Conservation (phyloP, 64 coral and sea anemone species). For the Trachythela sp. region DNA sequence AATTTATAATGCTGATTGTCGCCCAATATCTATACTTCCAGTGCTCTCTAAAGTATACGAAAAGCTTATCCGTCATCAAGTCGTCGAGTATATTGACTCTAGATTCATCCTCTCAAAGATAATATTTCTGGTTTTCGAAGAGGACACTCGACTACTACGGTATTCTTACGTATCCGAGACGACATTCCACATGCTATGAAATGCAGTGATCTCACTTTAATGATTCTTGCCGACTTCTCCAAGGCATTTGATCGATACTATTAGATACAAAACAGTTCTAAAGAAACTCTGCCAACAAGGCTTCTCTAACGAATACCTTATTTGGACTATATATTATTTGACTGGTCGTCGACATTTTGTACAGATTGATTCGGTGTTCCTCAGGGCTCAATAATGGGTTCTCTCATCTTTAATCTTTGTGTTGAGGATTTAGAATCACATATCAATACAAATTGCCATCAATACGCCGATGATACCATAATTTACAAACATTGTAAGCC, state of each 20-base stretch:
- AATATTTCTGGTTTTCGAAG: slow-evolving; percentile 41
- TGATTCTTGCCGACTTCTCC: slow-evolving; percentile 23
- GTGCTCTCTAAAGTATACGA: slow-evolving; percentile 46
- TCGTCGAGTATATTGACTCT: slow-evolving; percentile 27
- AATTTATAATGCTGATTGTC: background rate
- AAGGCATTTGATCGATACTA: slow-evolving; percentile 32
- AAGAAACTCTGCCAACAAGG: slow-evolving; percentile 3
- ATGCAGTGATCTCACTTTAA: slow-evolving; percentile 11
- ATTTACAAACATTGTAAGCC: slow-evolving; percentile 22
- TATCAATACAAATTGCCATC: background rate
- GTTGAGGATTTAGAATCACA: background rate
- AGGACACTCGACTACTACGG: slow-evolving; percentile 45
- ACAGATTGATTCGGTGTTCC: background rate
- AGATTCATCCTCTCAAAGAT: background rate
- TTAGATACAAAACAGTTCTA: slow-evolving; percentile 6
- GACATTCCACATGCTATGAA: slow-evolving; percentile 32
- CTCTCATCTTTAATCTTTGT: background rate
- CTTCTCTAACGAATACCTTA: background rate
- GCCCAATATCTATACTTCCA: slow-evolving; percentile 39
- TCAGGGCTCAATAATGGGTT: background rate
- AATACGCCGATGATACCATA: slow-evolving; percentile 37
- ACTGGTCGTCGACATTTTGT: background rate
- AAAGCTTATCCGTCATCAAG: slow-evolving; percentile 15
- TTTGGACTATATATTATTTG: background rate
- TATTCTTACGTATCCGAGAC: slow-evolving; percentile 44